Conservation (phyloP, 1,140 invertebrate genomes). For the Hycleus phaleratus region DNA sequence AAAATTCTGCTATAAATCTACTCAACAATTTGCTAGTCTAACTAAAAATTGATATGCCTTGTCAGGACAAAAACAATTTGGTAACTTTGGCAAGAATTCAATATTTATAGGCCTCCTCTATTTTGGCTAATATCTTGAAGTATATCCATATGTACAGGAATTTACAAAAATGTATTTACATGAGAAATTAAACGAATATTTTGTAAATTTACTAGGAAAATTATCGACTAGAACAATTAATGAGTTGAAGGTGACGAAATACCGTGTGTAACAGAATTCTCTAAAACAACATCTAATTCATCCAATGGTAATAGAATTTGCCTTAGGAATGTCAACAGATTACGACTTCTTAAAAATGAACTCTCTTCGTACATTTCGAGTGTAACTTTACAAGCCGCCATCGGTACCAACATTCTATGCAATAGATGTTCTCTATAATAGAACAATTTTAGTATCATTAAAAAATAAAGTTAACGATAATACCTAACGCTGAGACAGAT, state of each 20-base stretch:
- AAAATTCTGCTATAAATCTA: too few relatives aligned
- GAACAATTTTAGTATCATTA: slow-evolving; percentile 1
- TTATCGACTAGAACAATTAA: slow-evolving; percentile 4
- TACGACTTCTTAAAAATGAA: slow-evolving; percentile 83
- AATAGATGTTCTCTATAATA: slow-evolving; percentile 81
- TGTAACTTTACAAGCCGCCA: slow-evolving; percentile 79
- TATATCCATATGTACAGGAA: slow-evolving; percentile 1
- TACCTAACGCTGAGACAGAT: slow-evolving; percentile 85
- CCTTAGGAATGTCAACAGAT: slow-evolving; percentile 77
- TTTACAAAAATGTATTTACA: slow-evolving; percentile 7
- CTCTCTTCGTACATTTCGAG: slow-evolving; percentile 92
- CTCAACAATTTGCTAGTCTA: too few relatives aligned
- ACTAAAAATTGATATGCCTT: too few relatives aligned
- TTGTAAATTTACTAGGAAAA: slow-evolving; percentile 1
- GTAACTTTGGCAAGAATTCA: slow-evolving; percentile 9
- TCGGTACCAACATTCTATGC: slow-evolving; percentile 78
- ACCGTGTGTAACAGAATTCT: slow-evolving; percentile 91
- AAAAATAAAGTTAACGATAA: slow-evolving; percentile 12
- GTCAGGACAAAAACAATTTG: too few relatives aligned
- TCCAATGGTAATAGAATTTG: slow-evolving; percentile 88
- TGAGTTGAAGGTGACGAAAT: slow-evolving; percentile 52
- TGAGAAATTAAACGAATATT: too few relatives aligned
- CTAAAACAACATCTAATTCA: slow-evolving; percentile 87
- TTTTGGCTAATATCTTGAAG: slow-evolving; percentile 3
- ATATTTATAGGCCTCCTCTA: background rate